Conservation (phyloP, 2,797 vertebrate genomes). For the Trachops cirrhosus region DNA sequence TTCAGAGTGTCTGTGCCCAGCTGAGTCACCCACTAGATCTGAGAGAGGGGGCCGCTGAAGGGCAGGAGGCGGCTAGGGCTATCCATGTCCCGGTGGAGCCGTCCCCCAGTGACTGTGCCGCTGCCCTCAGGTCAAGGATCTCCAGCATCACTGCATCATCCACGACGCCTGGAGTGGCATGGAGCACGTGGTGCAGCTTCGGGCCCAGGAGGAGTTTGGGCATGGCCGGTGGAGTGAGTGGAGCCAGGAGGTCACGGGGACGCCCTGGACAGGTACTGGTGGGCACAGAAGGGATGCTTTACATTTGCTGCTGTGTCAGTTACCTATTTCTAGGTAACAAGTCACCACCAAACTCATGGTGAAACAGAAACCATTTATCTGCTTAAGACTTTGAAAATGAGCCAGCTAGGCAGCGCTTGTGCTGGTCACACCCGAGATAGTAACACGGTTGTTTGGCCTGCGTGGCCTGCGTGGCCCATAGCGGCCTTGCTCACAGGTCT, state of each 20-base stretch:
- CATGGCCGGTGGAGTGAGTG: constrained; percentile 90
- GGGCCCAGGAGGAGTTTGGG: constrained; percentile 87
- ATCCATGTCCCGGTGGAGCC: rapidly evolving
- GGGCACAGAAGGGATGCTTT: background rate
- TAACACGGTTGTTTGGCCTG: background rate
- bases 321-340: background rate
- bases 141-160: constrained; percentile 72
- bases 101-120: background rate
- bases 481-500: rapidly evolving
- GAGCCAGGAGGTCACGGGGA: constrained; percentile 81
- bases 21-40: background rate
- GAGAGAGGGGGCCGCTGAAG: rapidly evolving
- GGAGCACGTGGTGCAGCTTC: constrained; percentile 85
- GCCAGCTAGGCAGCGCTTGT: background rate
- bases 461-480: rapidly evolving
- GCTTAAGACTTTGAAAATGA: background rate
- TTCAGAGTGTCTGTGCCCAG: background rate
- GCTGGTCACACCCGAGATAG: background rate
- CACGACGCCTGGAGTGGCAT: constrained; percentile 79
- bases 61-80: background rate
- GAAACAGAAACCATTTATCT: background rate
- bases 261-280: constrained; percentile 87
- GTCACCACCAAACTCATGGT: background rate
- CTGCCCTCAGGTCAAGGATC: constrained; percentile 56
- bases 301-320: background rate